Conservation (phyloP, 1,140 invertebrate species). For the Pristionchus pacificus region DNA sequence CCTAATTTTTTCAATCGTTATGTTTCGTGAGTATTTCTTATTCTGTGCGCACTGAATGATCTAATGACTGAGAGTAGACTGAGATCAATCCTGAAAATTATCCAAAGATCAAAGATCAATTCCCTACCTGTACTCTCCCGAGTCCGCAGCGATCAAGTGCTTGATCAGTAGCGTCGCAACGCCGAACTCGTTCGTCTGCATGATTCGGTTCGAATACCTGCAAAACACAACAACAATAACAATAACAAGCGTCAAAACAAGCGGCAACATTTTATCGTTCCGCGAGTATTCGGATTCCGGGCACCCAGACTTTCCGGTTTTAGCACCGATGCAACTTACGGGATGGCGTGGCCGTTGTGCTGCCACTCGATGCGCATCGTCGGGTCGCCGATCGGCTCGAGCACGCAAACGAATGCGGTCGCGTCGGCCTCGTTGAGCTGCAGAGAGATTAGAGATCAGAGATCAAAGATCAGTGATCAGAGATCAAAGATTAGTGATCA, state of each 20-base stretch:
- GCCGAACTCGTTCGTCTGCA: conserved; percentile 92
- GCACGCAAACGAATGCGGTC: conserved; percentile 84
- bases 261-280: too few relatives aligned
- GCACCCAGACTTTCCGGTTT: too few relatives aligned
- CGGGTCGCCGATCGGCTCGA: conserved; percentile 89
- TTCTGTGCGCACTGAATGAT: conserved; percentile 1
- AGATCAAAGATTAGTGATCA: too few relatives aligned
- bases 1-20: conserved; percentile 8
- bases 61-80: neutral
- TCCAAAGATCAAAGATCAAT: conserved; percentile 68
- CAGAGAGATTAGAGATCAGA: too few relatives aligned
- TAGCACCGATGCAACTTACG: too few relatives aligned
- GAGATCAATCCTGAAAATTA: neutral
- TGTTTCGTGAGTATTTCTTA: too few relatives aligned
- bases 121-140: conserved; percentile 84
- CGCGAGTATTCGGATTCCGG: too few relatives aligned
- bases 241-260: too few relatives aligned
- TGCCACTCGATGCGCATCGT: conserved; percentile 92
- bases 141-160: conserved; percentile 86
- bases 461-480: too few relatives aligned
- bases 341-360: conserved; percentile 78
- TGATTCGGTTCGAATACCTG: conserved; percentile 83
- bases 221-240: too few relatives aligned
- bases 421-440: conserved; percentile 78
- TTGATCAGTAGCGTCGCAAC: conserved; percentile 91